A percentile compares a stretch with the other conserved stretches of the same genome.
Evolutionary conservation across 2,113 vertebrate species (phyloP).

Genomic region (Barnardius zonarius): DNA sequence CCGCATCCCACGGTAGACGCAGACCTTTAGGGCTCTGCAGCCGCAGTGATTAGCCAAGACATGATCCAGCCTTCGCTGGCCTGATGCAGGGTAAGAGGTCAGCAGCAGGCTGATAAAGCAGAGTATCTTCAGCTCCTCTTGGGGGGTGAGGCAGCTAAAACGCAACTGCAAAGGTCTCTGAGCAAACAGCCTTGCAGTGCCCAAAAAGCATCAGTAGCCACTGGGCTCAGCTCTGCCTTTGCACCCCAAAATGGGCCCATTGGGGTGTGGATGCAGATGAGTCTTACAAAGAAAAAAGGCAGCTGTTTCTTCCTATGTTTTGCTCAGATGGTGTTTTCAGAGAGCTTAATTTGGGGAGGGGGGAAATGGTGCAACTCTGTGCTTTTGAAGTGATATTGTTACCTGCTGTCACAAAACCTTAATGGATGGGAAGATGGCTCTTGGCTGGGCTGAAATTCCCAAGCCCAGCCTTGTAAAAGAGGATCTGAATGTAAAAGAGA

Average conservation of each 20-base stretch:
- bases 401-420: conserved; percentile 1
- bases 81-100: conserved; percentile 32
- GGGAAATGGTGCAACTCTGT: not conserved
- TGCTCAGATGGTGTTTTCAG: not conserved
- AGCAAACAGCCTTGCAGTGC: not conserved
- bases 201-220: fast-evolving
- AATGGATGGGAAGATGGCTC: conserved; percentile 49
- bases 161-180: fast-evolving
- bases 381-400: not conserved
- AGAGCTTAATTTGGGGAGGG: not conserved
- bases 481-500: conserved; percentile 30
- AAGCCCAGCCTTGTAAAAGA: conserved; percentile 54
- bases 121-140: not conserved
- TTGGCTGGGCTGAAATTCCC: conserved; percentile 20
- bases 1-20: not conserved
- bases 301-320: not conserved
- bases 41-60: conserved; percentile 17
- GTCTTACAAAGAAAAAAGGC: not conserved
- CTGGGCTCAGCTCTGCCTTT: fast-evolving
- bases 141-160: not conserved
- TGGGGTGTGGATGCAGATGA: fast-evolving
- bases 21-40: conserved; percentile 9
- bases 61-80: conserved; percentile 22
- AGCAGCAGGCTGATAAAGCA: conserved; percentile 33
- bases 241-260: fast-evolving